Base-by-base conservation (phyloP, 53 echinoderm and acorn worm species). In the Zoroaster sp. region DNA sequence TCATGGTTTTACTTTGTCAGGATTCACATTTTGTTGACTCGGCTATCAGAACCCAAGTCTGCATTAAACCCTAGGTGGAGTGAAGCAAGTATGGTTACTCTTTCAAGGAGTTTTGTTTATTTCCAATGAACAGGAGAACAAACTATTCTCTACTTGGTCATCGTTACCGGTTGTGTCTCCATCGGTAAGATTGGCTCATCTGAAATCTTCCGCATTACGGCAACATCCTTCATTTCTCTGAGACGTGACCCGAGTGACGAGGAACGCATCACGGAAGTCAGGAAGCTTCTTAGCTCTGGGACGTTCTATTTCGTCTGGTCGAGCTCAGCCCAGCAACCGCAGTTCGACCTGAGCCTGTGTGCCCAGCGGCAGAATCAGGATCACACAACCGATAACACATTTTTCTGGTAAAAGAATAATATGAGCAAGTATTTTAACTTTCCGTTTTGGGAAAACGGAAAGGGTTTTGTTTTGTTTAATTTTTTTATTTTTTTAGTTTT, bases 231-330 rank as follows among this genome's bases (percentile, higher is more conserved):
- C 87, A 88, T 97, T 71, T 97, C 97, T 4, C 72, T 97, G 43
- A 77, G 95, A 54, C 92, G 87, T 28, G 86, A 92, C 54, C 92
- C 94, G 32, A 66, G 87, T 11, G 97, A 97, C 46, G 97, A 97
- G 68, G 97, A 97, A 40, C 90, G 94, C 41, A 89, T 97, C 74
- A 37, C 87, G 0, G 97, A 97, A 65, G 92, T 97, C 63, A 79
- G 95, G 17, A 97, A 97, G 86, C 94, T 97, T n/a, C 92, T 97
- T 32, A 95, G 94, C 83, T 97, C 97, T 0, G 97, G 97, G 0
- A 97, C 97, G 25, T 97, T 97, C 73, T 97, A 97, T 87, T 97
- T 97, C 66, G 88, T 94, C 18, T 97, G 95, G 95, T 95, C 96
- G 9, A 55, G 92, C 14, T 66, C 92, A 0, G 83, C 67, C 0